Conservation (phyloP, 2,888 invertebrate species). For the Crocallis elinguaria region DNA sequence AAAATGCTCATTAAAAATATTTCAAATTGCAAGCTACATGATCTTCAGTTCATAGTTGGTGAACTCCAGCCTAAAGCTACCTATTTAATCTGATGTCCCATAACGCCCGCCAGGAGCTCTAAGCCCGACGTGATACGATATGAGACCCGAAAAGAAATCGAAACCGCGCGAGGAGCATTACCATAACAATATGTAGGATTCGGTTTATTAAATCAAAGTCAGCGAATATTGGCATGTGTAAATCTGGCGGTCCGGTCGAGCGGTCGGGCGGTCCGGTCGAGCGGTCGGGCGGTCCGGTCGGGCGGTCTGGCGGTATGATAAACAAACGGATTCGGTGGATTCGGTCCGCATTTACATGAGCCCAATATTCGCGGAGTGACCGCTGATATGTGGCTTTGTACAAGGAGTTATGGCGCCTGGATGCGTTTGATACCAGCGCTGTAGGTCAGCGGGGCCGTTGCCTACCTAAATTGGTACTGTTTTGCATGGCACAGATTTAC, state of each 20-base stretch:
- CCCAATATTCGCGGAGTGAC: slow-evolving; percentile 13
- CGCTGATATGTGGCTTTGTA: slow-evolving; percentile 20
- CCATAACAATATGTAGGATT: slow-evolving; percentile 33
- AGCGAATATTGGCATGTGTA: slow-evolving; percentile 39
- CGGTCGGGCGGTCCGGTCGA: background rate
- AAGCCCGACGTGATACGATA: background rate
- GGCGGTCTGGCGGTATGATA: slow-evolving; percentile 25
- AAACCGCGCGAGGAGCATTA: slow-evolving; percentile 23
- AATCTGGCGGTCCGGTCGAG: slow-evolving; percentile 19
- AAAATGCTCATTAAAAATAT: no score
- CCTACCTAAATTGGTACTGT: background rate
- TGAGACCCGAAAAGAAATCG: slow-evolving; percentile 18
- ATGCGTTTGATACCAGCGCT: slow-evolving; percentile 7
- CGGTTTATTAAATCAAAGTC: slow-evolving; percentile 42
- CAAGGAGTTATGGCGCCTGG: slow-evolving; percentile 16
- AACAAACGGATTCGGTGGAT: slow-evolving; percentile 29
- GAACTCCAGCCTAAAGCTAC: no score
- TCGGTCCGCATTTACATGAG: slow-evolving; percentile 22
- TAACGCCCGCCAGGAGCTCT: no score
- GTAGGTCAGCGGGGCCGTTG: background rate
- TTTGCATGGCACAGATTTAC: background rate
- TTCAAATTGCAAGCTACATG: no score
- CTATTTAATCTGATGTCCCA: no score
- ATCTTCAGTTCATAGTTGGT: no score
- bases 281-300: background rate